Evolutionary conservation across 2,888 invertebrate species (phyloP).

Genomic region (Caenorhabditis sp.): DNA sequence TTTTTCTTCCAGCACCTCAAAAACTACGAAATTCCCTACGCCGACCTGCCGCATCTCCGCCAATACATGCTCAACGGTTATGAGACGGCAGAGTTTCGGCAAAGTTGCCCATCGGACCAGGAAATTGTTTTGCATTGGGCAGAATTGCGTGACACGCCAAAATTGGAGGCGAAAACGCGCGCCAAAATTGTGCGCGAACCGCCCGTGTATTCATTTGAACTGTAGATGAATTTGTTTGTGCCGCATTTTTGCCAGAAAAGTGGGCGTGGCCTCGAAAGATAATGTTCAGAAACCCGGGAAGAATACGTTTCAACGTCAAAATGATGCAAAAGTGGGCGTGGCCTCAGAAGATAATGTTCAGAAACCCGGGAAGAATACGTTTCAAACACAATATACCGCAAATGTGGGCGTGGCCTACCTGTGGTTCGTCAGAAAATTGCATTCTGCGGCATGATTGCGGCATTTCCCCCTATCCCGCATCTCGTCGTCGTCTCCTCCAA

Average conservation of each 20-base stretch:
- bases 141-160: constrained; percentile 73
- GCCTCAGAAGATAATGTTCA: no score
- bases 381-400: no score
- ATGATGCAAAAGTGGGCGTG: no score
- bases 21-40: constrained; percentile 73
- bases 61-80: constrained; percentile 73
- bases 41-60: constrained; percentile 72
- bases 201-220: constrained; percentile 54
- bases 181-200: constrained; percentile 67
- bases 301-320: no score
- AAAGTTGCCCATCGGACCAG: constrained; percentile 74
- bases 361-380: no score
- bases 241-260: not conserved
- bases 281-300: no score
- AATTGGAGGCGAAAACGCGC: constrained; percentile 64
- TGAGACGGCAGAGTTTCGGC: constrained; percentile 72
- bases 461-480: not conserved
- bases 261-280: no score
- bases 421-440: no score
- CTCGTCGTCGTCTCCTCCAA: constrained; percentile 11
- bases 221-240: constrained; percentile 5
- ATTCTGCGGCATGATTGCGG: no score
- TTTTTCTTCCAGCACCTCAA: constrained; percentile 72
- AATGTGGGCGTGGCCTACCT: no score
- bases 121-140: constrained; percentile 75